These are phyloP conservation scores for Alethe diademata DNA, from an alignment of 2,113 vertebrate species.

Conservation along the genomic window DNA sequence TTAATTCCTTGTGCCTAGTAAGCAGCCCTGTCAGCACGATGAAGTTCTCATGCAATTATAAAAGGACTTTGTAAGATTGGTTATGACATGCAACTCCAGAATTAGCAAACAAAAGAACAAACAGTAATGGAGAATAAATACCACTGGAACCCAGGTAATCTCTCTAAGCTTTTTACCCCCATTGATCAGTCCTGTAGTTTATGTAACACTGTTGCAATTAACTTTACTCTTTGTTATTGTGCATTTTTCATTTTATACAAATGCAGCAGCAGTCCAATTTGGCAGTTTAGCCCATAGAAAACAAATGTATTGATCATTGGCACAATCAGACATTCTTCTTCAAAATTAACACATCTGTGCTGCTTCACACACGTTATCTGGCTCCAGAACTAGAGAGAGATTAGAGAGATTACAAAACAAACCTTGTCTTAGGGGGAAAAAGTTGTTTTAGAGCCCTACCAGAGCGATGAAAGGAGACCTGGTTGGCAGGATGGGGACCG, in stretches of 20 bases:
- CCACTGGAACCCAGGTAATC: background rate
- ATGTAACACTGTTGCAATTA: background rate
- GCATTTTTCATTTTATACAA: background rate
- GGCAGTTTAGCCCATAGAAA: background rate
- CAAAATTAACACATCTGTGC: background rate
- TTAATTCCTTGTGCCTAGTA: background rate
- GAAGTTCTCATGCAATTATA: background rate
- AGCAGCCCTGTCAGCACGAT: background rate
- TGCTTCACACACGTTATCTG: background rate
- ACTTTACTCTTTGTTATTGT: background rate
- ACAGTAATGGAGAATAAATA: background rate
- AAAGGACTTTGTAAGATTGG: background rate
- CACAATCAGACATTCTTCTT: background rate
- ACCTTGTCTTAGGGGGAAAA: background rate
- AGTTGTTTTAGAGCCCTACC: constrained; percentile 52
- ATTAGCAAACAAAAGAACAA: background rate
- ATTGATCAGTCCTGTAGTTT: background rate
- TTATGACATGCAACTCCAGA: background rate
- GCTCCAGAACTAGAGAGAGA: background rate
- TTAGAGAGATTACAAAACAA: background rate
- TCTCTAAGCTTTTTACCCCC: background rate
- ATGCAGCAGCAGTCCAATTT: background rate
- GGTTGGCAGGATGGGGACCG: constrained; percentile 77
- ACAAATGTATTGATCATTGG: background rate
- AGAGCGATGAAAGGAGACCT: constrained; percentile 77